phyloP scores from a whole-genome alignment of 2,888 invertebrate species.

The Mayetiola destructor region DNA sequence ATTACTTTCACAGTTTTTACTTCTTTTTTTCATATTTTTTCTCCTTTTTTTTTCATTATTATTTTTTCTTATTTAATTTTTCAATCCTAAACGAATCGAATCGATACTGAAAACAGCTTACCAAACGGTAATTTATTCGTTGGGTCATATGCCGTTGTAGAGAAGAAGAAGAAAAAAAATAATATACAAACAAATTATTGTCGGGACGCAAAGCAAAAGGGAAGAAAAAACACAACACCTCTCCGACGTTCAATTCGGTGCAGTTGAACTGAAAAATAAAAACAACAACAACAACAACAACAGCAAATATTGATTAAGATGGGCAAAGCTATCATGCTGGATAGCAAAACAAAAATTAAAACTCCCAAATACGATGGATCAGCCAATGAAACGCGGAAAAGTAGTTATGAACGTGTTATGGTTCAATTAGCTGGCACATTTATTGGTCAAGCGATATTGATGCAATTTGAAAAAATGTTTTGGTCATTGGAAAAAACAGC shows the following conservation, averaged over 20 bases:
- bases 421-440: conserved; percentile 27
- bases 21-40: too few relatives aligned
- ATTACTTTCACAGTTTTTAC: too few relatives aligned
- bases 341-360: neutral
- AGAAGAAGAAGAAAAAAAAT: too few relatives aligned
- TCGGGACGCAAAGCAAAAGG: too few relatives aligned
- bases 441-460: conserved; percentile 27
- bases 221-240: neutral
- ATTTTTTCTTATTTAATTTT: too few relatives aligned
- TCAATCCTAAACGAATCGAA: too few relatives aligned
- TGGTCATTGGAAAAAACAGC: conserved; percentile 30
- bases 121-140: too few relatives aligned
- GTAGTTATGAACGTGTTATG: conserved; percentile 20
- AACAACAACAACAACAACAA: neutral
- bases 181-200: too few relatives aligned
- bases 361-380: neutral
- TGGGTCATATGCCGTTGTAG: too few relatives aligned
- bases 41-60: too few relatives aligned
- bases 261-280: neutral
- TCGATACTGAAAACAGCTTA: too few relatives aligned
- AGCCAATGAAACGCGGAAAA: conserved; percentile 8
- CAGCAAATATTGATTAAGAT: neutral
- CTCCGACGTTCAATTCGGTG: neutral
- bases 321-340: neutral
- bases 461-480: conserved; percentile 25